Base-by-base conservation (phyloP, 2,113 vertebrate genomes). In the Miniopterus natalensis region DNA sequence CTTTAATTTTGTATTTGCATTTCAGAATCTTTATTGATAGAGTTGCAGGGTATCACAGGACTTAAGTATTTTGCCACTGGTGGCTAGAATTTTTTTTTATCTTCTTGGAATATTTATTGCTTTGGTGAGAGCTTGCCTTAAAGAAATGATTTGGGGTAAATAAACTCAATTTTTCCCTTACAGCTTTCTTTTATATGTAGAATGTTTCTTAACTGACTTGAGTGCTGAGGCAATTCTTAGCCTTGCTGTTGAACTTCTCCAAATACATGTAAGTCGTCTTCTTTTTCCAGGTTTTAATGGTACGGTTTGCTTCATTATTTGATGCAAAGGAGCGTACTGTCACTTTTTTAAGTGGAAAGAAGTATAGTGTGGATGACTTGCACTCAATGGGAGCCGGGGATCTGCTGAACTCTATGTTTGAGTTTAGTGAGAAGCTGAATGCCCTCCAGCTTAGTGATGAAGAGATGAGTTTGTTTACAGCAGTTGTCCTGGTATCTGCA, bases 381-480 rank as follows among this genome's bases (percentile, higher is more conserved):
- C 99, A 98, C 88, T 99, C 99, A 2, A 99, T 99, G 98, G 99
- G 99, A 88, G 99, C 99, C 23, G 99, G 99, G 27, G 99, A 99
- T 96, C 99, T 99, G 84, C 99, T 99, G 92, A 99, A 98, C 97
- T 99, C 99, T 49, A 99, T 99, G 99, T 99, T 99, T 96, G 99
- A 99, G 95, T 99, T 99, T 96, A 99, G 99, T 73, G 99, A 99
- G 98, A 99, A 99, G 96, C 99, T 99, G 40, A 98, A 99, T 73
- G 98, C 99, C 51, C 98, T 99, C 96, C 98, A 99, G 42, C 99
- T 99, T 55, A 99, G 99, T 70, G 98, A 99, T 4, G 99, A 99
- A 57, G 99, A 99, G 90, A 99, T 99, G 99, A 99, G 99, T 97
- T 99, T 99, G 94, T 99, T 99, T 98, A 99, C 99, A 21, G 99